phyloP scores from a whole-genome alignment of 2,888 invertebrate species.

The Barypeithes pellucidus region DNA sequence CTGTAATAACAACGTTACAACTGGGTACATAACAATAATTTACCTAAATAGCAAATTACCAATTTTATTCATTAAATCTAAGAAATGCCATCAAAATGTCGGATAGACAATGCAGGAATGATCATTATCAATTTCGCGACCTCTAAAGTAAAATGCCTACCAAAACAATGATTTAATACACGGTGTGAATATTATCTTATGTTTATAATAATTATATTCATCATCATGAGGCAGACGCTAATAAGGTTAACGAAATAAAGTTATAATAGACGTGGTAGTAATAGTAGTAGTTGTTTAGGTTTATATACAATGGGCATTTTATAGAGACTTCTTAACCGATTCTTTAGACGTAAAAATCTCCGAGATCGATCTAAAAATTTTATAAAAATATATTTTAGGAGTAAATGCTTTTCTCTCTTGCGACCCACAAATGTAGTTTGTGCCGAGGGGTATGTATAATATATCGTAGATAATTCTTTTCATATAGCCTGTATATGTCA shows the following conservation, averaged over 20 bases:
- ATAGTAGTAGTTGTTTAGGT: background rate
- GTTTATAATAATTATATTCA: slow-evolving; percentile 28
- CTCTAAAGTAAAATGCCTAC: slow-evolving; percentile 25
- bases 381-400: too few species aligned
- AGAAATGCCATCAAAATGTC: slow-evolving; percentile 26
- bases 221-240: slow-evolving; percentile 23
- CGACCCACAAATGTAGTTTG: too few species aligned
- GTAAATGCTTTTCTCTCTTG: too few species aligned
- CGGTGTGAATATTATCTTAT: slow-evolving; percentile 40
- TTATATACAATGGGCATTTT: background rate
- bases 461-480: too few species aligned
- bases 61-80: slow-evolving; percentile 28
- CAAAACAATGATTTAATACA: slow-evolving; percentile 38
- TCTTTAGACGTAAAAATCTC: too few species aligned
- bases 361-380: too few species aligned
- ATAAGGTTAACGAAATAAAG: slow-evolving; percentile 33
- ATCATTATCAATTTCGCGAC: slow-evolving; percentile 40
- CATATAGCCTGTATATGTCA: too few species aligned
- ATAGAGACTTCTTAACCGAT: background rate
- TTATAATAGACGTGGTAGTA: slow-evolving; percentile 11
- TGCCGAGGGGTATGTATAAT: too few species aligned
- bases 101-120: slow-evolving; percentile 34
- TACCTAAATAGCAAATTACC: slow-evolving; percentile 19
- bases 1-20: slow-evolving; percentile 5
- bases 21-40: background rate